phyloP scores from a whole-genome alignment of 2,888 invertebrate genomes.

The Adelognathus sp. region DNA sequence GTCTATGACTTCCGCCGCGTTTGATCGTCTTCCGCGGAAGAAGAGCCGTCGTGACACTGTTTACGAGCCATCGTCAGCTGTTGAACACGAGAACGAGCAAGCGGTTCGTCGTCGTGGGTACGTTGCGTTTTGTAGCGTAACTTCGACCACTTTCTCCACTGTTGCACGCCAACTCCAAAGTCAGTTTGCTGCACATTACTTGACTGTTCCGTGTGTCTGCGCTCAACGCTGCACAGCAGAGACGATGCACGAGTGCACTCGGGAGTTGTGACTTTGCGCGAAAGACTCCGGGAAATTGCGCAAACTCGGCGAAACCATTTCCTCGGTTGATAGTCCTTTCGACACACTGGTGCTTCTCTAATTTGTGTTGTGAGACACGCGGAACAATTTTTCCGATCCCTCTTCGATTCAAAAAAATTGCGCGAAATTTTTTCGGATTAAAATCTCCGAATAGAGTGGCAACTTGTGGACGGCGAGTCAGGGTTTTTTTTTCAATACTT shows the following conservation, averaged over 20 bases:
- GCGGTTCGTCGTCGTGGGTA: conserved; percentile 30
- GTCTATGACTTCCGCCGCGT: not conserved
- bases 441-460: too few species aligned
- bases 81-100: conserved; percentile 45
- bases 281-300: conserved; percentile 7
- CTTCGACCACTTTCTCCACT: conserved; percentile 54
- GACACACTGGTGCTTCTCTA: too few species aligned
- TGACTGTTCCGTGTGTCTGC: not conserved
- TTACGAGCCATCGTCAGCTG: conserved; percentile 44
- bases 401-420: too few species aligned
- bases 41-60: conserved; percentile 1
- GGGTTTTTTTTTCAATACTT: too few species aligned
- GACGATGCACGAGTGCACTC: conserved; percentile 13
- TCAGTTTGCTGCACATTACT: not conserved
- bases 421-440: too few species aligned
- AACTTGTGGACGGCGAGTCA: too few species aligned
- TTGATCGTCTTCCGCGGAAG: conserved; percentile 42
- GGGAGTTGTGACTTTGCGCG: conserved; percentile 1
- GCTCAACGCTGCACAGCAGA: not conserved
- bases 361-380: not conserved
- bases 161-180: conserved; percentile 38
- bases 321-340: not conserved
- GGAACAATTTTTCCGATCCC: too few species aligned
- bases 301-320: conserved; percentile 2
- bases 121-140: not conserved